These are phyloP conservation scores for Pteronura brasiliensis DNA, from an alignment of 2,113 vertebrate genomes.

Conservation along the genomic window DNA sequence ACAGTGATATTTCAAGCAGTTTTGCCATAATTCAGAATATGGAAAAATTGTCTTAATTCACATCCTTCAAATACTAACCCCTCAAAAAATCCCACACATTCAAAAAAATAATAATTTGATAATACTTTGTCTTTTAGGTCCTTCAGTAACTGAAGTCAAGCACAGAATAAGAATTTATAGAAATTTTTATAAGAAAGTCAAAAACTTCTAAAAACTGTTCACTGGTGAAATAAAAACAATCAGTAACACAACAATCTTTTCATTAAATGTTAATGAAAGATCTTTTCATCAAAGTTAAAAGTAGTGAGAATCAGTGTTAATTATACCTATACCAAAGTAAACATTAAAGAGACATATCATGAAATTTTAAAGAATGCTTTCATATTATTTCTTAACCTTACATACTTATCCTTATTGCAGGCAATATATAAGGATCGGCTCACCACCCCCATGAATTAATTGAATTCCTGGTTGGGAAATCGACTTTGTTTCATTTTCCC, in stretches of 20 bases:
- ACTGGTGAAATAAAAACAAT: constrained; percentile 44
- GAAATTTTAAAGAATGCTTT: constrained; percentile 59
- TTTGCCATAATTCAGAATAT: constrained; percentile 46
- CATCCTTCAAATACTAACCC: neutral
- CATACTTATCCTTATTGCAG: constrained; percentile 7
- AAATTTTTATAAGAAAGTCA: constrained; percentile 43
- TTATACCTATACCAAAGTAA: constrained; percentile 62
- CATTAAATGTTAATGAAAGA: constrained; percentile 28
- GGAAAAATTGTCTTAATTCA: constrained; percentile 39
- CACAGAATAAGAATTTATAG: constrained; percentile 41
- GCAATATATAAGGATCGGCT: constrained; percentile 40
- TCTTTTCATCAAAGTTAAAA: constrained; percentile 47
- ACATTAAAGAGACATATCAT: constrained; percentile 55
- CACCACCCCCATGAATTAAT: constrained; percentile 36
- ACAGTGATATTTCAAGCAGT: constrained; percentile 40
- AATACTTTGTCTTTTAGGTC: constrained; percentile 9
- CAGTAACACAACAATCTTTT: constrained; percentile 19
- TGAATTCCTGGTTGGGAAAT: constrained; percentile 39
- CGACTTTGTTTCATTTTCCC: neutral
- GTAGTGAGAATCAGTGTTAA: constrained; percentile 52
- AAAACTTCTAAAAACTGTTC: constrained; percentile 47
- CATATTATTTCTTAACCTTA: constrained; percentile 32
- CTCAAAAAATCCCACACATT: neutral
- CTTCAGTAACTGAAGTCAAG: constrained; percentile 49
- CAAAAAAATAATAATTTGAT: constrained; percentile 7